These are phyloP conservation scores for Myotis yumanensis DNA, from an alignment of 2,113 vertebrate species.

Conservation along the genomic window DNA sequence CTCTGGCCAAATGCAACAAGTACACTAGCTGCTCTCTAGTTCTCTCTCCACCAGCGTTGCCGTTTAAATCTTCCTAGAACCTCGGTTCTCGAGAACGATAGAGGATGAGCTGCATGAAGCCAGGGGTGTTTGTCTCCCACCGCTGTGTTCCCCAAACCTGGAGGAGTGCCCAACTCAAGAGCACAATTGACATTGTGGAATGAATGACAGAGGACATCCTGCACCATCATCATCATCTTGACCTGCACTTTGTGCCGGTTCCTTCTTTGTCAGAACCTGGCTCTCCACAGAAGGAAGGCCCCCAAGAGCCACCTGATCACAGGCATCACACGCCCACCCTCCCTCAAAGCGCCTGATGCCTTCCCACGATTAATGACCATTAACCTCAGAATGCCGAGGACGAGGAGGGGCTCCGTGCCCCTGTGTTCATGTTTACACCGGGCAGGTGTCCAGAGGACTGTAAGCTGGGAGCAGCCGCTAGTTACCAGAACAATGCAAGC, in stretches of 20 bases:
- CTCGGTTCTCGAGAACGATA: not conserved
- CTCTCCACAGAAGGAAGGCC: not conserved
- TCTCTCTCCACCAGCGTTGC: not conserved
- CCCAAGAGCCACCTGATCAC: not conserved
- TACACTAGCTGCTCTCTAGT: not conserved
- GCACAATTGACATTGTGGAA: not conserved
- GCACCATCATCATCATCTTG: not conserved
- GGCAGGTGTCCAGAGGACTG: not conserved
- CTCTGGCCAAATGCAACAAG: not conserved
- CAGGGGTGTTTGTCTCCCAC: no score
- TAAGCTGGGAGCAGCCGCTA: not conserved
- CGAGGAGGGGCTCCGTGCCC: not conserved
- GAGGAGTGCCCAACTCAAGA: not conserved
- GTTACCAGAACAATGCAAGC: not conserved
- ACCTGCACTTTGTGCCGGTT: not conserved
- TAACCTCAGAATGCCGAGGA: not conserved
- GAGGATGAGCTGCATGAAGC: not conserved
- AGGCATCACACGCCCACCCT: not conserved
- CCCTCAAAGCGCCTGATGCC: not conserved
- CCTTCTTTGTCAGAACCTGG: not conserved
- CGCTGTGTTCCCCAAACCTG: not conserved
- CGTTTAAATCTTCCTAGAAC: not conserved
- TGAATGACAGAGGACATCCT: not conserved
- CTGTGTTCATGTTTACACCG: not conserved
- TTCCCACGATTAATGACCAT: accelerated